Evolutionary conservation across 2,888 invertebrate genomes (phyloP).

Genomic region (Perizoma affinitatum): DNA sequence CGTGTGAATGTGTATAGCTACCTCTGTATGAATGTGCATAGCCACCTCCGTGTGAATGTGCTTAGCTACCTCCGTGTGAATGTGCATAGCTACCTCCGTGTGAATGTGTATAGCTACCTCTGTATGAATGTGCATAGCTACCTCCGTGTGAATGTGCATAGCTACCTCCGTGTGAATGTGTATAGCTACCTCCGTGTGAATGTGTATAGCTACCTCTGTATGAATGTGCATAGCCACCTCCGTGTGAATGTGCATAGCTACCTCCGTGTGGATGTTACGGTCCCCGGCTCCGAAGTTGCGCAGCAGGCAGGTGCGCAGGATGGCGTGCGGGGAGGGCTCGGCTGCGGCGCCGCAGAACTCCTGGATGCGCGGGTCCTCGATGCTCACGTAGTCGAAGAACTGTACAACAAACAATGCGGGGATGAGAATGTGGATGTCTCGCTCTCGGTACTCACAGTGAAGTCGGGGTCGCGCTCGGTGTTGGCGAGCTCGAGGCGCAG

Average conservation of each 20-base stretch:
- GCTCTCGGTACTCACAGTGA: constrained; percentile 50
- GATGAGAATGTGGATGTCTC: too few relatives aligned
- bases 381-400: constrained; percentile 96
- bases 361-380: constrained; percentile 96
- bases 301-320: constrained; percentile 95
- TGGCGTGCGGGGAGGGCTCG: constrained; percentile 97
- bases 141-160: constrained; percentile 85
- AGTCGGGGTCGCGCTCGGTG: constrained; percentile 56
- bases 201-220: too few relatives aligned
- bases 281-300: constrained; percentile 96
- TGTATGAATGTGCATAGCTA: constrained; percentile 4
- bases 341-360: constrained; percentile 98
- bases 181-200: too few relatives aligned
- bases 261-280: constrained; percentile 87
- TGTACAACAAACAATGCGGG: constrained; percentile 48
- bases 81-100: too few relatives aligned
- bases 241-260: background rate
- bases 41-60: too few relatives aligned
- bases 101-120: constrained; percentile 1
- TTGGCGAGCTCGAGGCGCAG: too few relatives aligned
- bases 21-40: too few relatives aligned
- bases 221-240: too few relatives aligned
- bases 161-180: too few relatives aligned
- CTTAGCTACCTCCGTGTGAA: too few relatives aligned
- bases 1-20: too few relatives aligned